phyloP scores from a whole-genome alignment of 2,113 vertebrate genomes.

The Craseonycteris thonglongyai region DNA sequence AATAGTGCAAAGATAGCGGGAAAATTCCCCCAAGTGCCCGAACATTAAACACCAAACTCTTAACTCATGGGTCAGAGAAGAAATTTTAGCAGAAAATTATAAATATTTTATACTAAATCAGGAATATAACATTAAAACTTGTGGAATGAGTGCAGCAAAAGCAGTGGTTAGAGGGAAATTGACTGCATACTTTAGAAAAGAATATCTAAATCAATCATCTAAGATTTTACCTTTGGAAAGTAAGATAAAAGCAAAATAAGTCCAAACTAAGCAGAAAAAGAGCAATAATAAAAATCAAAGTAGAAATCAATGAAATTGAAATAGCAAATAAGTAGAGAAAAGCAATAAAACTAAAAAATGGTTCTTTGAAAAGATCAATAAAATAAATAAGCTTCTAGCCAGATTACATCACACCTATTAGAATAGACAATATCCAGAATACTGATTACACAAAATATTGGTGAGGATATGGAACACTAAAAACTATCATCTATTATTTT shows the following conservation, averaged over 20 bases:
- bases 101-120: neutral
- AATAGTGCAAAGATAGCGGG: neutral
- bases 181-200: neutral
- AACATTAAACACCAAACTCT: neutral
- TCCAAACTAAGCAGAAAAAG: neutral
- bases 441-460: neutral
- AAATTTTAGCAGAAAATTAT: neutral
- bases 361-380: neutral
- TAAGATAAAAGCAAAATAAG: neutral
- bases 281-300: neutral
- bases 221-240: neutral
- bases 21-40: neutral
- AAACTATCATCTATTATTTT: neutral
- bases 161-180: neutral
- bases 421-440: neutral
- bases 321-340: neutral
- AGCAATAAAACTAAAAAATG: neutral
- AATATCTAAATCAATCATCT: neutral
- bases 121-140: neutral
- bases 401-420: neutral
- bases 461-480: neutral
- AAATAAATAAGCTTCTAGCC: neutral
- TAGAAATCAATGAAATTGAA: neutral
- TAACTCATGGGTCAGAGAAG: neutral
- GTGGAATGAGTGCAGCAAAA: neutral